Evolutionary conservation across 1,140 invertebrate genomes (phyloP).

Genomic region (Melipona quadrifasciata): DNA sequence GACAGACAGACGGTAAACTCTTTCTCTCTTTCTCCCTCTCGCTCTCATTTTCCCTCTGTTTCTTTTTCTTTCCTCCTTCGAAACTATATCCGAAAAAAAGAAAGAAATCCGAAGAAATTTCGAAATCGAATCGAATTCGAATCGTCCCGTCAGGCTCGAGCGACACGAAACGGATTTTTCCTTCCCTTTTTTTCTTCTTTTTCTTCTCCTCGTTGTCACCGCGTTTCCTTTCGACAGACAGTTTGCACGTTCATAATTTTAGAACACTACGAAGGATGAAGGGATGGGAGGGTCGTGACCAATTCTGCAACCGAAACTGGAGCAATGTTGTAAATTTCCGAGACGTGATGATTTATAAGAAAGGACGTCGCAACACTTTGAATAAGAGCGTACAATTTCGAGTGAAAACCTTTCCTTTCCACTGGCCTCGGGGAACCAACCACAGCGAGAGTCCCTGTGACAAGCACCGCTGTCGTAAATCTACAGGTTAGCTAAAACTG

Average conservation of each 20-base stretch:
- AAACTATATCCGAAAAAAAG: background rate
- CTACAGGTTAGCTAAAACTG: conserved; percentile 62
- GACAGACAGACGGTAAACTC: background rate
- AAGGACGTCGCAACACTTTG: background rate
- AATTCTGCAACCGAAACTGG: conserved; percentile 61
- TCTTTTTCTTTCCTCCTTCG: background rate
- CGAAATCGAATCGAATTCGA: background rate
- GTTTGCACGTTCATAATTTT: background rate
- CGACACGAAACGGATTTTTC: background rate
- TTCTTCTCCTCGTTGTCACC: background rate
- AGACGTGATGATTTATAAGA: conserved; percentile 56
- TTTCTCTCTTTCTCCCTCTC: background rate
- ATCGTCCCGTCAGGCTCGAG: background rate
- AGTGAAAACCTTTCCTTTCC: conserved; percentile 25
- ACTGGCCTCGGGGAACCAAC: background rate
- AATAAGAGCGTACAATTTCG: conserved; percentile 50
- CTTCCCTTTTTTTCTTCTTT: background rate
- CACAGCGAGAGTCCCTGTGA: background rate
- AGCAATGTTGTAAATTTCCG: conserved; percentile 62
- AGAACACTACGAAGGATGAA: background rate
- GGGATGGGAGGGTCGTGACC: background rate
- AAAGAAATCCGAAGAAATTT: background rate
- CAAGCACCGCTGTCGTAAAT: conserved; percentile 57
- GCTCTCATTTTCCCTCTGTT: no score
- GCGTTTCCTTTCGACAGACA: background rate